Evolutionary conservation across 2,113 vertebrate species (phyloP).

Genomic region (Ciconia boyciana): DNA sequence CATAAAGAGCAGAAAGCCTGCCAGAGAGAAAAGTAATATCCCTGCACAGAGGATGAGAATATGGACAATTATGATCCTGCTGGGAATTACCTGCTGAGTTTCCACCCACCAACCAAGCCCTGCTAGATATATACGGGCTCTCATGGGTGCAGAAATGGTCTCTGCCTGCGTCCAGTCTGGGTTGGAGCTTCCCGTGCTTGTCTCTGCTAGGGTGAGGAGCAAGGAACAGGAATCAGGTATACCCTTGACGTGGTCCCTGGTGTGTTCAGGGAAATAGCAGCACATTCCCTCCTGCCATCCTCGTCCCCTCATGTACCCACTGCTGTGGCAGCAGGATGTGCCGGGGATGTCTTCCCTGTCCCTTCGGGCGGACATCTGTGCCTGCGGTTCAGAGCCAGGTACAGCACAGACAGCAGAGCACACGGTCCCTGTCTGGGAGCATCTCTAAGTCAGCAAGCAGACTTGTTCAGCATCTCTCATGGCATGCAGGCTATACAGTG

Average conservation of each 20-base stretch:
- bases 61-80: background rate
- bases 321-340: background rate
- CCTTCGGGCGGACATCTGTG: background rate
- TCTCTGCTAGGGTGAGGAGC: background rate
- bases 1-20: background rate
- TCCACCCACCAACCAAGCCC: background rate
- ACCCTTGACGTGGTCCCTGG: background rate
- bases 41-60: background rate
- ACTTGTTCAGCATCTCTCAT: background rate
- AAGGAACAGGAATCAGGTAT: background rate
- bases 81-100: background rate
- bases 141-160: background rate
- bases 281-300: background rate
- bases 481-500: background rate
- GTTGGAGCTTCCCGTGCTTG: fast-evolving
- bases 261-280: background rate
- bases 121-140: background rate
- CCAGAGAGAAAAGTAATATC: background rate
- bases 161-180: background rate
- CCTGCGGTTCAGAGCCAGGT: background rate
- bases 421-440: background rate
- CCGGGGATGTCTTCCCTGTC: background rate
- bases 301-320: background rate
- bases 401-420: background rate
- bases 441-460: background rate